Conservation (phyloP, 2,113 vertebrate genomes). For the rabbit (Oryctolagus cuniculus) region mOryCun1.1 NC_091437.1:20416501-20417000, state of each 20-base stretch:
- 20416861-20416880: not conserved
- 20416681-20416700: not conserved
- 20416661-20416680: not conserved
- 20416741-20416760: constrained; percentile 5
- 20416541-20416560: not conserved
- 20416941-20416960: not conserved
- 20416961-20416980: too few relatives aligned
- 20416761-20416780: not conserved
- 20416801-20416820: constrained; percentile 37
- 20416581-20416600: constrained; percentile 9
- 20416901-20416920: constrained; percentile 47
- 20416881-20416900: not conserved
- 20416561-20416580: constrained; percentile 21
- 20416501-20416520: not conserved
- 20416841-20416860: constrained; percentile 25
- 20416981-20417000: too few relatives aligned
- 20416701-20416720: not conserved
- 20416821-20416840: constrained; percentile 29
- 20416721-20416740: too few relatives aligned
- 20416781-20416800: not conserved
- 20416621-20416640: not conserved
- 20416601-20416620: constrained; percentile 56
- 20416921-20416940: constrained; percentile 34
- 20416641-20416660: constrained; percentile 13
- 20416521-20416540: not conserved